Conservation (phyloP, 2,797 vertebrate species). For the Chaunax sp. region DNA sequence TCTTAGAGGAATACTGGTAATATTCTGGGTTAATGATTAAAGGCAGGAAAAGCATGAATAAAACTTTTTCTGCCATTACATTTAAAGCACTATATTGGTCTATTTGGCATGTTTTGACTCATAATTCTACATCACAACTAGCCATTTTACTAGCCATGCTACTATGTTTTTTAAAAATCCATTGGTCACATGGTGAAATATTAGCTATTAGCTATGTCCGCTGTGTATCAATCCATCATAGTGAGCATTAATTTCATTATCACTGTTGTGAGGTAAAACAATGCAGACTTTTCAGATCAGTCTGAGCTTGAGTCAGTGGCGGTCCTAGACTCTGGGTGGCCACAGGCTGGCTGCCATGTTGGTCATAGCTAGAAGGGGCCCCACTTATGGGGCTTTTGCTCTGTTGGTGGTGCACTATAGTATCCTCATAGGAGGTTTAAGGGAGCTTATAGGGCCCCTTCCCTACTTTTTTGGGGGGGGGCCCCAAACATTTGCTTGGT, state of each 20-base stretch:
- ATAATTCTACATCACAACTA: neutral
- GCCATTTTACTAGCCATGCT: neutral
- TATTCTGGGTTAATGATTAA: constrained; percentile 11
- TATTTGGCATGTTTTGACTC: neutral
- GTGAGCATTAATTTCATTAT: neutral
- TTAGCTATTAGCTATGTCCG: too few relatives aligned
- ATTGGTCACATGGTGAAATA: too few relatives aligned
- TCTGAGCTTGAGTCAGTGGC: neutral
- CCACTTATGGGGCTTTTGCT: too few relatives aligned
- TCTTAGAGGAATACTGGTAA: constrained; percentile 24
- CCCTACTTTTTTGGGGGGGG: too few relatives aligned
- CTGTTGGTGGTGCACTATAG: too few relatives aligned
- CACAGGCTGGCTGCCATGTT: too few relatives aligned
- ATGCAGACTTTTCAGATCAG: neutral
- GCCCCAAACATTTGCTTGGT: too few relatives aligned
- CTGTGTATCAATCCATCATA: too few relatives aligned
- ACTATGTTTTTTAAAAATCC: neutral
- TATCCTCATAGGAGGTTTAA: too few relatives aligned
- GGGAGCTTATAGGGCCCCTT: too few relatives aligned
- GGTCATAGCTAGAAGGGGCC: too few relatives aligned
- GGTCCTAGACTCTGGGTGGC: too few relatives aligned
- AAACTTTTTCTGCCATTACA: neutral
- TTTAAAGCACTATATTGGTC: constrained; percentile 7
- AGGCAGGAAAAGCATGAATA: neutral
- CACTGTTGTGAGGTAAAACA: neutral